Evolutionary conservation across 2,797 vertebrate genomes (phyloP).

Genomic region (Cossypha dichroa): DNA sequence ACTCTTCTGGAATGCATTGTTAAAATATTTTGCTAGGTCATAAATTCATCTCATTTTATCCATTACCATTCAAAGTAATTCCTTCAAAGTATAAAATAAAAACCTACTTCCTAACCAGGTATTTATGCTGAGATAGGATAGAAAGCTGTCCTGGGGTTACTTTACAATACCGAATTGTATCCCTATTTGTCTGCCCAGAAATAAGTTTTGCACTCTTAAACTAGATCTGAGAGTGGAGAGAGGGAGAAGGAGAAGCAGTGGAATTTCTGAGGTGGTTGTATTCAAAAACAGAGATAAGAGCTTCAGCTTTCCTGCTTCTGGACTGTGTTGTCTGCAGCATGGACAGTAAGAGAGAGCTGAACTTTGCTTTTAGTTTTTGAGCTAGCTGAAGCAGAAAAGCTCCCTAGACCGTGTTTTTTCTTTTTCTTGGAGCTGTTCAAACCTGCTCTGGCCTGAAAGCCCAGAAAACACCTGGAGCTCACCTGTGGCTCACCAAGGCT

Average conservation of each 20-base stretch:
- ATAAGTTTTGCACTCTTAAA: neutral
- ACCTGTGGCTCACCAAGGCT: too few relatives aligned
- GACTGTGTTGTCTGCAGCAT: neutral
- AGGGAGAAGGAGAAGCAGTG: too few relatives aligned
- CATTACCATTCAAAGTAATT: neutral
- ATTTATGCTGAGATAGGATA: neutral
- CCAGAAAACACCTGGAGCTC: neutral
- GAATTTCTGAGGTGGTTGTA: too few relatives aligned
- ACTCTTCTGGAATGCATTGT: neutral
- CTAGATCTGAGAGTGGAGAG: neutral
- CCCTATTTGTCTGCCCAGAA: neutral
- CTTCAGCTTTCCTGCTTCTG: neutral
- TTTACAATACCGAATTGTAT: neutral
- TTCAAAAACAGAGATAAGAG: neutral
- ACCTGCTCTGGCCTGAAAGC: neutral
- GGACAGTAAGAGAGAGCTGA: neutral
- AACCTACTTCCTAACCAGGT: neutral
- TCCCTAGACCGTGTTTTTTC: neutral
- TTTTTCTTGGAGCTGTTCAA: neutral
- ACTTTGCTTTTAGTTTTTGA: neutral
- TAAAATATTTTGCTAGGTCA: neutral
- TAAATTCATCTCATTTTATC: neutral
- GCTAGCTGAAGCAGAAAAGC: neutral
- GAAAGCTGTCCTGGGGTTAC: neutral
- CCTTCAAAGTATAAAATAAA: neutral